phyloP scores from a whole-genome alignment of 2,113 vertebrate species.

The Epinephelus lanceolatus region DNA sequence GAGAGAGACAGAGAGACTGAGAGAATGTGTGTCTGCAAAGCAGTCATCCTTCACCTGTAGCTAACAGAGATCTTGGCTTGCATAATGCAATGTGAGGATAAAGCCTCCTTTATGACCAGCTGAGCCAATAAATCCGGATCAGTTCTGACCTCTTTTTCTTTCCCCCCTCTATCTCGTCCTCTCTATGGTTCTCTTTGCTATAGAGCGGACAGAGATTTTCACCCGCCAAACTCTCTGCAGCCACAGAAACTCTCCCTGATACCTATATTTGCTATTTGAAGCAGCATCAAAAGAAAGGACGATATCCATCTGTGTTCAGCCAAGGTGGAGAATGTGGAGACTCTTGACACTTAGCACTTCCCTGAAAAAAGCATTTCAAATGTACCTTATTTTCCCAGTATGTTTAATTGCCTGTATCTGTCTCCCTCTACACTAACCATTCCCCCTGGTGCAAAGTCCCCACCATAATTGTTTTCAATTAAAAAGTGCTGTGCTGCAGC shows the following conservation, averaged over 20 bases:
- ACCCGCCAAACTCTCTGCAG: slow-evolving; percentile 29
- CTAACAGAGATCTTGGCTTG: slow-evolving; percentile 66
- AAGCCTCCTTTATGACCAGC: slow-evolving; percentile 74
- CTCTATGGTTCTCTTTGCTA: slow-evolving; percentile 18
- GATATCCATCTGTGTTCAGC: slow-evolving; percentile 12
- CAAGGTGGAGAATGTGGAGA: slow-evolving; percentile 18
- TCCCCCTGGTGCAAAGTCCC: slow-evolving; percentile 34
- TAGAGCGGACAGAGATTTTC: slow-evolving; percentile 9
- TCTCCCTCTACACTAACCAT: slow-evolving; percentile 24
- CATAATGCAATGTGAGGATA: slow-evolving; percentile 74
- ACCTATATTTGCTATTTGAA: slow-evolving; percentile 5
- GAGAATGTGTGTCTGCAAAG: slow-evolving; percentile 49
- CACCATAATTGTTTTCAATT: slow-evolving; percentile 61
- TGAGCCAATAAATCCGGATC: slow-evolving; percentile 75
- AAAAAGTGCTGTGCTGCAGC: slow-evolving; percentile 45
- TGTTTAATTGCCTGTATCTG: slow-evolving; percentile 43
- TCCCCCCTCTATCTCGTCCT: slow-evolving; percentile 1
- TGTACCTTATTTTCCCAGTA: slow-evolving; percentile 35
- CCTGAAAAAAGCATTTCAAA: slow-evolving; percentile 24
- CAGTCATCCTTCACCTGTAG: slow-evolving; percentile 77
- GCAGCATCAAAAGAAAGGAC: slow-evolving; percentile 10
- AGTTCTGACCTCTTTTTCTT: slow-evolving; percentile 54
- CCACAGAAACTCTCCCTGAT: slow-evolving; percentile 10
- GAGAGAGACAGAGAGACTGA: slow-evolving; percentile 31
- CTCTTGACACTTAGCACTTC: not conserved